Percentiles rank a stretch among this genome's conserved stretches.
Evolutionary conservation across 2,113 vertebrate genomes (phyloP).

Genomic region (Lasiurus borealis): DNA sequence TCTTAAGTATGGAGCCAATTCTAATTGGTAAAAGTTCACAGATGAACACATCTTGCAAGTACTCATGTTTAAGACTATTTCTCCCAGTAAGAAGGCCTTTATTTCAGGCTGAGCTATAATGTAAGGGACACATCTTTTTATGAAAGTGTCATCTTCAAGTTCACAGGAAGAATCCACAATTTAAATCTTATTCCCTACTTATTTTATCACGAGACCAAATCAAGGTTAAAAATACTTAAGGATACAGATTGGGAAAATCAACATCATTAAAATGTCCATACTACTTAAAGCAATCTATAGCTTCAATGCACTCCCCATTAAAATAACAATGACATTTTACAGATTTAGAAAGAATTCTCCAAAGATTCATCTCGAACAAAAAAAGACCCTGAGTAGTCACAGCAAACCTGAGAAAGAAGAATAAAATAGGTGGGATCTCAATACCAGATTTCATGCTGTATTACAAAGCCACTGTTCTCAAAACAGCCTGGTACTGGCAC

Average conservation of each 20-base stretch:
- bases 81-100: conserved; percentile 78
- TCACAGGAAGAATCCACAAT: conserved; percentile 33
- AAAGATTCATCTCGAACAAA: too few species aligned
- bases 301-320: too few species aligned
- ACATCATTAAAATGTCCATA: too few species aligned
- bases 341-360: too few species aligned
- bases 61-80: conserved; percentile 81
- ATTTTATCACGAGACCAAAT: conserved; percentile 63
- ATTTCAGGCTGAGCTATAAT: conserved; percentile 73
- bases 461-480: too few species aligned
- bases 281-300: too few species aligned
- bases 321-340: too few species aligned
- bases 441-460: too few species aligned
- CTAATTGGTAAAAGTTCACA: conserved; percentile 81
- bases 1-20: conserved; percentile 78
- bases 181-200: conserved; percentile 54
- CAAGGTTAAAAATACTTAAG: conserved; percentile 63
- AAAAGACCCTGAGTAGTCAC: too few species aligned
- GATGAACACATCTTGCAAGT: conserved; percentile 77
- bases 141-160: conserved; percentile 38
- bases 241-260: not conserved
- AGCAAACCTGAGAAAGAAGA: too few species aligned
- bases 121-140: conserved; percentile 56
- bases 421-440: too few species aligned
- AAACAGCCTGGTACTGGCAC: too few species aligned